Conservation (phyloP, 2,797 vertebrate genomes). For the Pempheris klunzingeri region DNA sequence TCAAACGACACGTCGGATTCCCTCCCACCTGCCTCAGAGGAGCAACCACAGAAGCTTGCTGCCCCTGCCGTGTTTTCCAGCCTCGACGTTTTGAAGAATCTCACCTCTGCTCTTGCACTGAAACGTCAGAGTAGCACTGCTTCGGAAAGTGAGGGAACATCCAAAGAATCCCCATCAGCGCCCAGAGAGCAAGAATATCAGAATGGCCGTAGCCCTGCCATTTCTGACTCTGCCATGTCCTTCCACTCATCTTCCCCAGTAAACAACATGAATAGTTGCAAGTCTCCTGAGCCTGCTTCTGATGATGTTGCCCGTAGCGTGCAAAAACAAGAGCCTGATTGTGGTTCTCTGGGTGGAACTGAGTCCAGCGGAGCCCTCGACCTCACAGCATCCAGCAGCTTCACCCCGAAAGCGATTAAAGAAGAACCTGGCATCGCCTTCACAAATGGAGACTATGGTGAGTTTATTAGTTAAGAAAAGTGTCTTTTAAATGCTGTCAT, state of each 20-base stretch:
- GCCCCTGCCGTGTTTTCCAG: conserved; percentile 82
- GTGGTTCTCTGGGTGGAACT: conserved; percentile 66
- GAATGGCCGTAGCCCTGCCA: conserved; percentile 89
- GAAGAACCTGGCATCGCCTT: conserved; percentile 89
- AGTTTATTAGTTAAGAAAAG: conserved; percentile 46
- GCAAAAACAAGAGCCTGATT: conserved; percentile 83
- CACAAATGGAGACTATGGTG: conserved; percentile 88
- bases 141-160: conserved; percentile 90
- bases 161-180: conserved; percentile 88
- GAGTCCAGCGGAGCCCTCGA: conserved; percentile 92
- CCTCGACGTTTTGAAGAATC: conserved; percentile 86
- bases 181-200: conserved; percentile 89
- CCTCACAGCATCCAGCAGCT: conserved; percentile 90
- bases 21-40: conserved; percentile 61
- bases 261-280: conserved; percentile 83
- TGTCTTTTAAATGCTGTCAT: background rate
- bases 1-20: conserved; percentile 76
- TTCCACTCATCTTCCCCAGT: conserved; percentile 91
- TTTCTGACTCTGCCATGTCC: conserved; percentile 83
- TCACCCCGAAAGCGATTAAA: conserved; percentile 87
- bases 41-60: conserved; percentile 58
- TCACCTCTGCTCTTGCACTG: conserved; percentile 85
- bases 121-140: conserved; percentile 92
- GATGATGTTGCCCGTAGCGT: conserved; percentile 74
- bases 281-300: conserved; percentile 85